Evolutionary conservation across 2,797 vertebrate species (phyloP).

Genomic region (Miichthys miiuy): DNA sequence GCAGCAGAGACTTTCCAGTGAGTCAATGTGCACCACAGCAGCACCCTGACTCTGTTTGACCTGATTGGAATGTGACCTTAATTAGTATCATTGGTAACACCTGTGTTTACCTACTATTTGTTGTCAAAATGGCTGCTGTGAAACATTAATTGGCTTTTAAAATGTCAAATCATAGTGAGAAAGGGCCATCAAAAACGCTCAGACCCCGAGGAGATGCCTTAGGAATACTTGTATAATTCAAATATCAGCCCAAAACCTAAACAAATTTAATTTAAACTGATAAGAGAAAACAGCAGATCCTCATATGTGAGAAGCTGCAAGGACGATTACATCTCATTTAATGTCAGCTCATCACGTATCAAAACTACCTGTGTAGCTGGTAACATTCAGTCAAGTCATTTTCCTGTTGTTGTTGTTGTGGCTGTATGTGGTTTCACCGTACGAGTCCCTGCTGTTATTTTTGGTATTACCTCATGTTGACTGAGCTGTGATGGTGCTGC

Average conservation of each 20-base stretch:
- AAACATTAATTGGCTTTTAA: background rate
- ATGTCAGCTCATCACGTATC: background rate
- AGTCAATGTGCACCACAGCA: no score
- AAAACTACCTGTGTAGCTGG: background rate
- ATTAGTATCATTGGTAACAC: no score
- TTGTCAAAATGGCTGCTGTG: no score
- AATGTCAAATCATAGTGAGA: background rate
- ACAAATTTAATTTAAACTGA: background rate
- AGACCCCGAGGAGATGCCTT: background rate
- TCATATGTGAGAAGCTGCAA: background rate
- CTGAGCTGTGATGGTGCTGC: conserved; percentile 57
- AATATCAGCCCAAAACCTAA: background rate
- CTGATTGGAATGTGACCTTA: no score
- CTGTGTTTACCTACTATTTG: no score
- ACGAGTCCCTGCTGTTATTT: conserved; percentile 22
- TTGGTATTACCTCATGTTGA: conserved; percentile 45
- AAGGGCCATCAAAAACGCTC: background rate
- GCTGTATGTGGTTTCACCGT: background rate
- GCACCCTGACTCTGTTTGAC: no score
- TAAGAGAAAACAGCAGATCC: background rate
- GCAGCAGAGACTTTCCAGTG: no score
- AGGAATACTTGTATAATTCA: background rate
- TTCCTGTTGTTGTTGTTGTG: background rate
- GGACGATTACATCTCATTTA: background rate
- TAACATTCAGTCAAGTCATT: background rate